These are phyloP conservation scores for Carapus acus DNA, from an alignment of 2,797 vertebrate genomes.

Conservation along the genomic window DNA sequence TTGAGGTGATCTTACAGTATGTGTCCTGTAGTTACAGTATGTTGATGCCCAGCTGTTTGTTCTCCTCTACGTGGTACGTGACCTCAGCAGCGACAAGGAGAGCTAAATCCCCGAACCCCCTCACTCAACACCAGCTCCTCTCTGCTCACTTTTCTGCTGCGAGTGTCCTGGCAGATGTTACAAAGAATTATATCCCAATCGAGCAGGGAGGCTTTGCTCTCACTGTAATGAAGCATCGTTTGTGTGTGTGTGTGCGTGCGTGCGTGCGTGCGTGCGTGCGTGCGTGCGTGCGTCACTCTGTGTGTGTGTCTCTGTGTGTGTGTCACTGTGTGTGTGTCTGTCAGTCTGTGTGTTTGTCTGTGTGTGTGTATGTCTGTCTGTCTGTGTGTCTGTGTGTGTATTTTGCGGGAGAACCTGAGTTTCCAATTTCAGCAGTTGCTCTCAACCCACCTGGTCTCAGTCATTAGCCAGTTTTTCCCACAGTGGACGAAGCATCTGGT, in stretches of 20 bases:
- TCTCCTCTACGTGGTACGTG: slow-evolving; percentile 30
- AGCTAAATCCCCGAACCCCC: slow-evolving; percentile 9
- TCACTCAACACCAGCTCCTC: slow-evolving; percentile 21
- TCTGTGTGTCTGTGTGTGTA: slow-evolving; percentile 9
- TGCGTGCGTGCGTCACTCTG: no score
- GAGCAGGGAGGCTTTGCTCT: slow-evolving; percentile 37
- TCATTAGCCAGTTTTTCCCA: slow-evolving; percentile 43
- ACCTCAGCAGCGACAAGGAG: slow-evolving; percentile 26
- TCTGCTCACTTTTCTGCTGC: slow-evolving; percentile 30
- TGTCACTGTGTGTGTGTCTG: slow-evolving; percentile 23
- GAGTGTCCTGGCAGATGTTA: slow-evolving; percentile 62
- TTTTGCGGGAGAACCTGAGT: slow-evolving; percentile 30
- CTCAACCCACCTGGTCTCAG: slow-evolving; percentile 50
- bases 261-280: no score
- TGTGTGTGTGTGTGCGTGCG: slow-evolving; percentile 8
- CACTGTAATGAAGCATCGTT: slow-evolving; percentile 53
- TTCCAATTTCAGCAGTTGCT: slow-evolving; percentile 52
- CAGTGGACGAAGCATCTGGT: slow-evolving; percentile 21
- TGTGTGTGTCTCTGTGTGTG: slow-evolving; percentile 17
- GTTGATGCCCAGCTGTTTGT: slow-evolving; percentile 49
- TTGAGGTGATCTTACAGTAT: slow-evolving; percentile 15
- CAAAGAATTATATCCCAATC: slow-evolving; percentile 48
- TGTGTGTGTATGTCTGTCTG: slow-evolving; percentile 13
- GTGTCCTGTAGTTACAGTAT: slow-evolving; percentile 30
- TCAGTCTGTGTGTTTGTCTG: slow-evolving; percentile 20